Base-by-base conservation (phyloP, 1,140 invertebrate genomes). In the Tetraneura akinire region DNA sequence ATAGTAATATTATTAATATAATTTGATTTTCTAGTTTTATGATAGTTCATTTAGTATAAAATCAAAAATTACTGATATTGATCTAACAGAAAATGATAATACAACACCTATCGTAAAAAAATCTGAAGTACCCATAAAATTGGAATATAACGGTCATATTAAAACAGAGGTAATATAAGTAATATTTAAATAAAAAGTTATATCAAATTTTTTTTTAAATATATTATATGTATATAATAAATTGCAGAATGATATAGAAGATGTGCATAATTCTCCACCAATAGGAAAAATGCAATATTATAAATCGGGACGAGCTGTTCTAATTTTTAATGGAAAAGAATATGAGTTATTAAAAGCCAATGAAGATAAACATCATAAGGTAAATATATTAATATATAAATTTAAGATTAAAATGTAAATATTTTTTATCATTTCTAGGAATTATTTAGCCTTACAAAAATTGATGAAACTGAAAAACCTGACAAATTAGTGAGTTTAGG, bases 401-500 rank as follows among this genome's bases (percentile, higher is more conserved):
- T 5, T 51, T 18, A 29, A 26, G 51, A 37, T 1, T 74, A 23
- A 2, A 55, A 37, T 4, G 21, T 74, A 42, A 9, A 74, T 74
- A 5, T 57, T 9, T 8, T 51, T 51, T 11, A 0, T n/a, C 29
- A n/a, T 74, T 26, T 45, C 6, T 47, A 78, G 74, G 74, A 78
- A 78, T 78, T 78, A 62, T 62, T 78, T 49, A 78, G 74, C 23
- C 74, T 78, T 47, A 49, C 74, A 29, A 78, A 78, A 4, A 16
- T 45, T 18, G 74, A 45, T 37, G 73, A 76, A 47, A 14, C 74
- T n/a, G 49, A 78, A 6, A 78, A 10, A 60, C 74, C 74, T 0
- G 74, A 78, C 14, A 78, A 78, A 78, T 16, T 60, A 47, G 74
- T 78, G 14, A 78, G 74, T 16, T 60, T 78, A 60, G 74, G 74